phyloP scores from a whole-genome alignment of 1,140 invertebrate species.

The Bathynomus jamesi region DNA sequence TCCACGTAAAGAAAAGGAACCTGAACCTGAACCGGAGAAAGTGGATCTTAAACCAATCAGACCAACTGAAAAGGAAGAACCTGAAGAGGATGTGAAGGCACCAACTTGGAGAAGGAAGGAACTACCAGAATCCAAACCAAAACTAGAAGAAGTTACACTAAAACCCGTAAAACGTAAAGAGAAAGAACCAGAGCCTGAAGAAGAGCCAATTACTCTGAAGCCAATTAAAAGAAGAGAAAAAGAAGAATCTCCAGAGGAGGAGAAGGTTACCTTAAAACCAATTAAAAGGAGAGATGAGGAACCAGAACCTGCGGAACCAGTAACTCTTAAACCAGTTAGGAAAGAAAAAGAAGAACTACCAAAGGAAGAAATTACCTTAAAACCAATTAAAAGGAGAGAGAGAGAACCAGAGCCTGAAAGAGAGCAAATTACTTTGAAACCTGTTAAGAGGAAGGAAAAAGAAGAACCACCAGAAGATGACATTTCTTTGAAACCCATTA shows the following conservation, averaged over 20 bases:
- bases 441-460: neutral
- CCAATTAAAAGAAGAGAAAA: conserved; percentile 3
- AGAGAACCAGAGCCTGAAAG: conserved; percentile 29
- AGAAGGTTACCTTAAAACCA: conserved; percentile 17
- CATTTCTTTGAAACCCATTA: conserved; percentile 13
- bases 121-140: neutral
- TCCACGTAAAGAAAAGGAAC: neutral
- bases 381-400: conserved; percentile 40
- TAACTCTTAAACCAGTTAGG: conserved; percentile 6
- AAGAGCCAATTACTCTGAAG: conserved; percentile 11
- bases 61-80: too few species aligned
- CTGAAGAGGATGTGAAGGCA: too few species aligned
- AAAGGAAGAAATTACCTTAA: conserved; percentile 5
- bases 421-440: conserved; percentile 17
- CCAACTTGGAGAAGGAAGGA: too few species aligned
- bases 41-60: too few species aligned
- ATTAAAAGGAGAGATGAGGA: too few species aligned
- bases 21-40: neutral
- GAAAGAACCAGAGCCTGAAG: too few species aligned
- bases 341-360: neutral
- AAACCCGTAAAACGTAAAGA: conserved; percentile 9
- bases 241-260: conserved; percentile 17
- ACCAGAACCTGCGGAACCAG: conserved; percentile 12
- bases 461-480: conserved; percentile 7
- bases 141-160: conserved; percentile 21